Evolutionary conservation across 2,888 invertebrate genomes (phyloP).

Genomic region (Volucella inflata): DNA sequence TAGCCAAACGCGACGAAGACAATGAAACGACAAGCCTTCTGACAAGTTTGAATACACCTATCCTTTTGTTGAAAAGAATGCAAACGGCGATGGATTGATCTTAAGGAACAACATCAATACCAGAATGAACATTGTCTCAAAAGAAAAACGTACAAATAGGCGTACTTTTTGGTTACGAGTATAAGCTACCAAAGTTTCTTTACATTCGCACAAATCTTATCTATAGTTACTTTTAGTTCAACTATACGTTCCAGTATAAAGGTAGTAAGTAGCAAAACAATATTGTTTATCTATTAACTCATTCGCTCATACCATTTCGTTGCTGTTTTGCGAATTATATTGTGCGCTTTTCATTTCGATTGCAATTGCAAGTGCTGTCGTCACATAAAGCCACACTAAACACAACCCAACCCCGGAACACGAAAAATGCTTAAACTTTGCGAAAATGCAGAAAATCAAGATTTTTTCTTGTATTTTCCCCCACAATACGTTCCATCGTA

Average conservation of each 20-base stretch:
- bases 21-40: neutral
- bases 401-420: slow-evolving; percentile 2
- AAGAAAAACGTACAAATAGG: slow-evolving; percentile 2
- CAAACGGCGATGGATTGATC: neutral
- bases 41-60: slow-evolving; percentile 35
- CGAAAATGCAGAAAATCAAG: slow-evolving; percentile 53
- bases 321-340: slow-evolving; percentile 13
- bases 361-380: neutral
- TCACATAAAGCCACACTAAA: neutral
- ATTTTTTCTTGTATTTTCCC: neutral
- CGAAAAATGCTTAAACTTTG: slow-evolving; percentile 8
- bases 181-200: too few species aligned
- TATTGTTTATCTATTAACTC: slow-evolving; percentile 25
- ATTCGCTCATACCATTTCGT: slow-evolving; percentile 9
- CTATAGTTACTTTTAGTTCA: slow-evolving; percentile 38
- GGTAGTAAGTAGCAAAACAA: slow-evolving; percentile 9
- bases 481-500: neutral
- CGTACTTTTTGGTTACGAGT: too few species aligned
- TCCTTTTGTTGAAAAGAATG: slow-evolving; percentile 54
- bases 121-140: slow-evolving; percentile 9
- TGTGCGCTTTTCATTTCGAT: slow-evolving; percentile 2
- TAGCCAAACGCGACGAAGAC: slow-evolving; percentile 17
- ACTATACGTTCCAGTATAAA: slow-evolving; percentile 6
- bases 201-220: neutral
- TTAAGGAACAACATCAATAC: neutral